Percentiles rank a stretch among this genome's conserved stretches.
phyloP scores from a whole-genome alignment of 1,140 invertebrate genomes.

The Drosophila virilis region DNA sequence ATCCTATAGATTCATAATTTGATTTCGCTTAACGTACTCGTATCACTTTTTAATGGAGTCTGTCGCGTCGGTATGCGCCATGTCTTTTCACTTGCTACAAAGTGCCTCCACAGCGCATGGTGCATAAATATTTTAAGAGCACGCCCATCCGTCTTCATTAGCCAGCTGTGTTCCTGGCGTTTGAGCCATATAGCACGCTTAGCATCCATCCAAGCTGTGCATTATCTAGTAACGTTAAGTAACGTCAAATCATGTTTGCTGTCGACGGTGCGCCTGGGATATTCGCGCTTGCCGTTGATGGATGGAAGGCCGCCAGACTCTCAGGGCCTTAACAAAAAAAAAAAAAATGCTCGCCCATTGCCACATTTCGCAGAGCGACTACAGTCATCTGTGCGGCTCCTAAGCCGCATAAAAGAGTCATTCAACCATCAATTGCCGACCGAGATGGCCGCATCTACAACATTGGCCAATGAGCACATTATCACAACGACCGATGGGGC shows the following conservation, averaged over 20 bases:
- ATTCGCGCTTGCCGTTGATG: slow-evolving; percentile 31
- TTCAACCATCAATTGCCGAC: slow-evolving; percentile 37
- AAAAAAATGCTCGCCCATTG: slow-evolving; percentile 4
- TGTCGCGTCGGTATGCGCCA: slow-evolving; percentile 8
- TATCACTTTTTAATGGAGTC: slow-evolving; percentile 31
- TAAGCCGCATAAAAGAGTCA: slow-evolving; percentile 50
- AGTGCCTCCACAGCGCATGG: slow-evolving; percentile 33
- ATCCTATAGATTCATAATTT: slow-evolving; percentile 37
- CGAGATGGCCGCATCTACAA: slow-evolving; percentile 15
- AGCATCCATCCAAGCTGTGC: slow-evolving; percentile 8
- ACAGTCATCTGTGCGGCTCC: slow-evolving; percentile 48
- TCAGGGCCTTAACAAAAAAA: background rate
- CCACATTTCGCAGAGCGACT: slow-evolving; percentile 51
- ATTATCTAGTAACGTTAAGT: slow-evolving; percentile 31
- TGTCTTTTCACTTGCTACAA: slow-evolving; percentile 15
- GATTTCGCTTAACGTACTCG: slow-evolving; percentile 14
- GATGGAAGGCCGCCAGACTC: slow-evolving; percentile 10
- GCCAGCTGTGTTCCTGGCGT: slow-evolving; percentile 35
- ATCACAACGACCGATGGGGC: slow-evolving; percentile 24
- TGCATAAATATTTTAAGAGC: slow-evolving; percentile 57
- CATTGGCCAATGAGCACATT: slow-evolving; percentile 38
- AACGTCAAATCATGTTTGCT: slow-evolving; percentile 31
- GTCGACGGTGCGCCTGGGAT: background rate
- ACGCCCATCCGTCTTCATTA: slow-evolving; percentile 63
- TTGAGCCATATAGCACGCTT: slow-evolving; percentile 11